A percentile compares a stretch with the other conserved stretches of the same genome.
Conservation (phyloP, 1,140 invertebrate species). For the Euschistus heros region DNA sequence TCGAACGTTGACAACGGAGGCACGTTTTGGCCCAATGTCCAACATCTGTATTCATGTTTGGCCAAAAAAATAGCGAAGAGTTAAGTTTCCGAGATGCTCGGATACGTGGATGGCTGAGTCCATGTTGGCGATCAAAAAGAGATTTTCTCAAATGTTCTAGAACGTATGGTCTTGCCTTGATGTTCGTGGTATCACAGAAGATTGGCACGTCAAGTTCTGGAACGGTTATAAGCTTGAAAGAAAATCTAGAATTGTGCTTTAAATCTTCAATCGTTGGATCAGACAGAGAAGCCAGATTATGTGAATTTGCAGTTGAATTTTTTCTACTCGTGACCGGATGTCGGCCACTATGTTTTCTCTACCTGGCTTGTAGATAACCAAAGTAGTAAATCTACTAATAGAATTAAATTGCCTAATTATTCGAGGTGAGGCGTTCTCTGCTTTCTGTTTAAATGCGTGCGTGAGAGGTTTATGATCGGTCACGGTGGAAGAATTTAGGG, state of each 20-base stretch:
- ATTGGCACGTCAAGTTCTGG: not conserved
- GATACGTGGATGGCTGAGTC: no score
- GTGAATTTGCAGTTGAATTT: not conserved
- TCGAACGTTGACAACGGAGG: no score
- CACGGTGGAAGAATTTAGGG: constrained; percentile 32
- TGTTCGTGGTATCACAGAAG: not conserved
- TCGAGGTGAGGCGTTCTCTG: no score
- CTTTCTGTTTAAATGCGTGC: constrained; percentile 32
- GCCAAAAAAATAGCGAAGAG: no score
- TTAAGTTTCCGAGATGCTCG: no score
- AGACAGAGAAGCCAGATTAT: no score
- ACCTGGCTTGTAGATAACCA: constrained; percentile 35
- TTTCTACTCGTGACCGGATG: constrained; percentile 15
- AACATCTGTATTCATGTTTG: no score
- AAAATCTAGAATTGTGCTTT: not conserved
- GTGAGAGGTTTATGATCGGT: constrained; percentile 37
- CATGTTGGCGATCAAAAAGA: no score
- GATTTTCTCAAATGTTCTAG: no score
- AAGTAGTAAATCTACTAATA: constrained; percentile 35
- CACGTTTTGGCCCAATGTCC: no score
- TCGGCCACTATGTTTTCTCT: constrained; percentile 18
- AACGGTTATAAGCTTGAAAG: not conserved
- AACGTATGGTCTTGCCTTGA: not conserved
- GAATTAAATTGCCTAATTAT: constrained; percentile 35
- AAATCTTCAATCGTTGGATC: not conserved